A percentile compares a stretch with the other conserved stretches of the same genome.
These are phyloP conservation scores for Aphrocallistes beatrix DNA, from an alignment of 37 sponge, comb jelly and placozoan species.

Conservation along the genomic window DNA sequence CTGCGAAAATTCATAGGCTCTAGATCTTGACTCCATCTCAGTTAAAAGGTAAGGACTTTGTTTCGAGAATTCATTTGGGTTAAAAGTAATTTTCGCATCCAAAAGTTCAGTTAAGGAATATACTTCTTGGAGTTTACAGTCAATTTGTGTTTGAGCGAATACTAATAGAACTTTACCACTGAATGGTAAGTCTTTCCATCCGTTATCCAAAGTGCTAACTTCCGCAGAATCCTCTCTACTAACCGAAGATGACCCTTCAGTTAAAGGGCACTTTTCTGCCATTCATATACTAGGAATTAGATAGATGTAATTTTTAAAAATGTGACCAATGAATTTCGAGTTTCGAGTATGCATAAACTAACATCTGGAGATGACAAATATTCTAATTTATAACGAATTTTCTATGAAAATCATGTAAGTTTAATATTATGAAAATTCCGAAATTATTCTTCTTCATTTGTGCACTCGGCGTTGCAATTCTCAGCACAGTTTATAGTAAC, in stretches of 20 bases:
- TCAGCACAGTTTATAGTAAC: not conserved
- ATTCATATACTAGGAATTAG: not conserved
- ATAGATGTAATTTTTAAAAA: too few relatives aligned
- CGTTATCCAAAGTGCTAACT: not conserved
- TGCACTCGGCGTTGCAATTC: not conserved
- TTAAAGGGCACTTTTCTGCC: not conserved
- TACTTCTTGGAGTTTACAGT: not conserved
- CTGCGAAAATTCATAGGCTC: not conserved
- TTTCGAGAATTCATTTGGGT: not conserved
- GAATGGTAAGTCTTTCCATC: not conserved
- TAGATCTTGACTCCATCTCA: not conserved
- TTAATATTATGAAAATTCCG: not conserved
- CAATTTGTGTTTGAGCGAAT: not conserved
- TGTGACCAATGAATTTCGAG: too few relatives aligned
- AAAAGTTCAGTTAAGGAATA: not conserved
- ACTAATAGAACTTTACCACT: not conserved
- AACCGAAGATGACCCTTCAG: not conserved
- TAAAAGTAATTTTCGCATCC: not conserved
- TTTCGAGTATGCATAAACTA: too few relatives aligned
- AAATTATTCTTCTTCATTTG: not conserved
- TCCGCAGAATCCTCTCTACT: not conserved
- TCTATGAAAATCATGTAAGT: too few relatives aligned
- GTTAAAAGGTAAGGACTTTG: not conserved
- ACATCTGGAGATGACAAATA: too few relatives aligned
- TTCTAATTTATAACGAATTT: too few relatives aligned